Base-by-base conservation (phyloP, 2,888 invertebrate species). In the Tipula lateralis region DNA sequence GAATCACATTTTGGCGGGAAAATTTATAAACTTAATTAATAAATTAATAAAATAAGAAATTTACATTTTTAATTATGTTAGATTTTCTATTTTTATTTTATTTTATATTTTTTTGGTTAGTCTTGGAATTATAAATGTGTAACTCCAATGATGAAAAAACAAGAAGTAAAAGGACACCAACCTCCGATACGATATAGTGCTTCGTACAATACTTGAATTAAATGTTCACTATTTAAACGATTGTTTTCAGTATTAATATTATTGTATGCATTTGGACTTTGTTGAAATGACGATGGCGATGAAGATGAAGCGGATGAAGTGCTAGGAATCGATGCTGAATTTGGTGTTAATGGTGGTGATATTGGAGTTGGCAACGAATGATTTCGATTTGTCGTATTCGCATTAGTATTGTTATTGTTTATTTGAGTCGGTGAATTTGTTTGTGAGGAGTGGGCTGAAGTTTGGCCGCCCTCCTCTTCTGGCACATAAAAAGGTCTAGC, bases 401-500 rank as follows among this genome's bases (percentile, higher is more conserved):
- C 9, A 9, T 24, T 66, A 12, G 24, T 66, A 82, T 80, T 80
- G n/a, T 24, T 80, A 80, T 82, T 82, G 89, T 86, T 89, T 88
- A 19, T 84, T 84, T 66, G 85, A 19, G 81, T 84, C 66, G 86
- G 87, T 87, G 30, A 87, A 86, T 83, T 89, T 88, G 86, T 87
- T 87, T 86, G 88, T 87, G 85, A 87, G 87, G 86, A 88, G 19
- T 83, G 39, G 19, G 39, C 83, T 39, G 84, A 82, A 50, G 29
- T 83, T 24, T 84, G 85, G 87, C 89, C 89, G 87, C 89, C 89
- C 87, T 88, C 87, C 87, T 88, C 89, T 87, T 89, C 89, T 87
- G 90, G 90, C 88, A 90, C 87, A 88, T 89, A 89, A 87, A 90
- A 90, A 87, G 90, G 89, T 89, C 90, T 89, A 87, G 90, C 90